These are phyloP conservation scores for Miichthys miiuy DNA, from an alignment of 2,797 vertebrate species.

Conservation along the genomic window DNA sequence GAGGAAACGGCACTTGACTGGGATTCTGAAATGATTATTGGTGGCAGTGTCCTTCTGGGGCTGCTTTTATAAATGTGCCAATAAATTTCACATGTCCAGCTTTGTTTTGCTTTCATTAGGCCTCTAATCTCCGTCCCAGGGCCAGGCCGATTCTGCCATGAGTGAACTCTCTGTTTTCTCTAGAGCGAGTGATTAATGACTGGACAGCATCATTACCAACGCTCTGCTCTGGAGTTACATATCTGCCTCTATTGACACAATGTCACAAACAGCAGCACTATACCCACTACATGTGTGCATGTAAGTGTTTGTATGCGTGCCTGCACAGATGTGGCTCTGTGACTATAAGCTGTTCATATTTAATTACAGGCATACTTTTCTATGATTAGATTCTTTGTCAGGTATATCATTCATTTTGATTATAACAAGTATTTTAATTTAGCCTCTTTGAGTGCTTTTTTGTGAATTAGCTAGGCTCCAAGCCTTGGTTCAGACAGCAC, in stretches of 20 bases:
- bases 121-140: slow-evolving; percentile 86
- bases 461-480: slow-evolving; percentile 12
- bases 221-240: slow-evolving; percentile 78
- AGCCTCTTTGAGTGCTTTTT: neutral
- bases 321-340: slow-evolving; percentile 8
- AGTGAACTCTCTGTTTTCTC: slow-evolving; percentile 87
- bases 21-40: slow-evolving; percentile 86
- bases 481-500: neutral
- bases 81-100: slow-evolving; percentile 91
- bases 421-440: slow-evolving; percentile 9
- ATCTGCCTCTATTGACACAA: slow-evolving; percentile 76
- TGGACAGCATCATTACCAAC: slow-evolving; percentile 82
- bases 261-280: slow-evolving; percentile 55
- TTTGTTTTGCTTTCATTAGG: slow-evolving; percentile 91
- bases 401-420: slow-evolving; percentile 9
- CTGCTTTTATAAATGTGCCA: slow-evolving; percentile 87
- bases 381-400: slow-evolving; percentile 13
- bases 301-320: slow-evolving; percentile 21
- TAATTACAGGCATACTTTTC: slow-evolving; percentile 15
- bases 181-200: slow-evolving; percentile 85
- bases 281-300: slow-evolving; percentile 10
- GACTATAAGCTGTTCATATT: slow-evolving; percentile 23
- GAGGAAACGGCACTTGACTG: slow-evolving; percentile 85
- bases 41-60: slow-evolving; percentile 86
- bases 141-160: slow-evolving; percentile 80